phyloP scores from a whole-genome alignment of 2,888 invertebrate genomes.

The Folsomia candida region DNA sequence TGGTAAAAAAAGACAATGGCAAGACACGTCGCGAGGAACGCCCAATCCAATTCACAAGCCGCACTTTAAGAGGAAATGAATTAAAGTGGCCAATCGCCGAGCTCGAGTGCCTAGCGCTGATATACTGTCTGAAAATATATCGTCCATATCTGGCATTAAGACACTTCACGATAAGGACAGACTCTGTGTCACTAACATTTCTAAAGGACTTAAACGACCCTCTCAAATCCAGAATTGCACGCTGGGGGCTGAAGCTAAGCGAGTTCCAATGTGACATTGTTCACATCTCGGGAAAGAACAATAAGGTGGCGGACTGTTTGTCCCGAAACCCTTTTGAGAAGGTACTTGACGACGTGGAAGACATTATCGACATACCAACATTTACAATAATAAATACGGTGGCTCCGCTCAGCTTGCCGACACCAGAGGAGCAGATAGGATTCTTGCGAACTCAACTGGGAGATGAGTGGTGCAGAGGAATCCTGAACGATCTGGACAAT shows the following conservation, averaged over 20 bases:
- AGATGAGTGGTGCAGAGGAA: background rate
- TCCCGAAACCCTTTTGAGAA: constrained; percentile 6
- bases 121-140: constrained; percentile 4
- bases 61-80: background rate
- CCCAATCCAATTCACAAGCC: constrained; percentile 9
- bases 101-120: constrained; percentile 6
- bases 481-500: background rate
- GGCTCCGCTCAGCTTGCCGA: too few species aligned
- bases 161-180: constrained; percentile 9
- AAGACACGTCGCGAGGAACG: background rate
- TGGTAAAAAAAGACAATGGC: background rate
- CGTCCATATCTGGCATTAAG: constrained; percentile 4
- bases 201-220: constrained; percentile 6
- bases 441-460: background rate
- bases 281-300: background rate
- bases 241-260: constrained; percentile 11
- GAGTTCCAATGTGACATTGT: constrained; percentile 13
- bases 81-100: constrained; percentile 9
- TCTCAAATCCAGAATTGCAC: background rate
- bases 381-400: too few species aligned
- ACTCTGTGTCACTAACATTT: constrained; percentile 8
- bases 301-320: background rate
- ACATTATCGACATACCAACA: background rate
- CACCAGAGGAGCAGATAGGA: background rate
- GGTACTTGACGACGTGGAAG: background rate